Percentiles rank a stretch among this genome's conserved stretches.
These are phyloP conservation scores for Eurytoma adleriae DNA, from an alignment of 2,888 invertebrate genomes.

Conservation along the genomic window DNA sequence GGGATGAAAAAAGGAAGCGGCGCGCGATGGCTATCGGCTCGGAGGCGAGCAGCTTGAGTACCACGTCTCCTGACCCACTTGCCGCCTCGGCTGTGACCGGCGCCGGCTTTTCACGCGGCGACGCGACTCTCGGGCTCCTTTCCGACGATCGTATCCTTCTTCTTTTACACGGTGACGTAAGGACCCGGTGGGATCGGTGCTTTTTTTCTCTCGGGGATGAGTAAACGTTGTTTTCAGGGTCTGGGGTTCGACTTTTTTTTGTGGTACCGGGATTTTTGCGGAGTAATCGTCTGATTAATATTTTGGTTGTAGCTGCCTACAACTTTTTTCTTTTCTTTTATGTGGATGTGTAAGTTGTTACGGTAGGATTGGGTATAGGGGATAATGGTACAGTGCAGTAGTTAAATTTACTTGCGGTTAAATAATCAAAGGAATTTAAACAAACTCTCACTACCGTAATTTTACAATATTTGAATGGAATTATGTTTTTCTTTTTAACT, in stretches of 20 bases:
- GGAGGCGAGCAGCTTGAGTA: slow-evolving; percentile 39
- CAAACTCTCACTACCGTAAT: too few species aligned
- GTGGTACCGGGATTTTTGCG: not conserved
- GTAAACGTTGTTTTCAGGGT: not conserved
- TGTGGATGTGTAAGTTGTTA: too few species aligned
- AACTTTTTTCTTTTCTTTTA: too few species aligned
- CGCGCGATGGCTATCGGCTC: slow-evolving; percentile 38
- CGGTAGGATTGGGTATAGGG: too few species aligned
- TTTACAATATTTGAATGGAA: too few species aligned
- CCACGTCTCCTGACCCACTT: slow-evolving; percentile 69
- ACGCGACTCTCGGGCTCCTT: not conserved
- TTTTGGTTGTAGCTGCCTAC: too few species aligned
- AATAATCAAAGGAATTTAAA: too few species aligned
- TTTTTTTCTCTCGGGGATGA: not conserved
- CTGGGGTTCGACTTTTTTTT: not conserved
- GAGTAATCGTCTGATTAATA: not conserved
- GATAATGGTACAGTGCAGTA: too few species aligned
- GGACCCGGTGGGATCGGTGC: not conserved
- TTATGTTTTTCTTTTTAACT: too few species aligned
- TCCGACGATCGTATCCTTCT: not conserved
- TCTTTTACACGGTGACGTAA: too few species aligned
- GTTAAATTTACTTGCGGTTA: too few species aligned
- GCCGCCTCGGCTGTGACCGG: slow-evolving; percentile 69
- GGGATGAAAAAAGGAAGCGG: slow-evolving; percentile 6
- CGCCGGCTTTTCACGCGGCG: not conserved